A percentile compares a stretch with the other conserved stretches of the same genome.
Conservation (phyloP, 2,888 invertebrate species). For the Cyclophora punctaria region DNA sequence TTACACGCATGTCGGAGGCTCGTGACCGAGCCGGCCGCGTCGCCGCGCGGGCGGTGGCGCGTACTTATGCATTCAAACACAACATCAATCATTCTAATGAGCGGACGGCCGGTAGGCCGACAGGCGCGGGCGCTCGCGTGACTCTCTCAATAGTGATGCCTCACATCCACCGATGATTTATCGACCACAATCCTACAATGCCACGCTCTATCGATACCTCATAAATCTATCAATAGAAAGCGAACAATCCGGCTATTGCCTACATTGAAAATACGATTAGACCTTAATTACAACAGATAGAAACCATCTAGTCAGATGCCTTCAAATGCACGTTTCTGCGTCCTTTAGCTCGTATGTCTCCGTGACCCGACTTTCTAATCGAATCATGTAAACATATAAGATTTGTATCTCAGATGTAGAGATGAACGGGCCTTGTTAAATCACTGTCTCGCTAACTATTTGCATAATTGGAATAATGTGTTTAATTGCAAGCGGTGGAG, state of each 20-base stretch:
- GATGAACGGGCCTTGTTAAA: constrained; percentile 20
- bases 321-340: constrained; percentile 16
- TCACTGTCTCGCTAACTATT: constrained; percentile 17
- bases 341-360: constrained; percentile 20
- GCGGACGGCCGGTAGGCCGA: constrained; percentile 44
- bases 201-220: constrained; percentile 22
- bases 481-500: constrained; percentile 13
- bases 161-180: constrained; percentile 22
- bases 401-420: constrained; percentile 21
- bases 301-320: constrained; percentile 13
- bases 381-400: constrained; percentile 23
- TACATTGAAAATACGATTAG: constrained; percentile 19
- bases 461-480: constrained; percentile 20
- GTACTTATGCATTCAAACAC: constrained; percentile 65
- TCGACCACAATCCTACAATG: constrained; percentile 23
- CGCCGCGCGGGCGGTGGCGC: constrained; percentile 36
- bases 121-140: constrained; percentile 40
- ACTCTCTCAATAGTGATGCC: constrained; percentile 38
- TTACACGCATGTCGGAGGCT: constrained; percentile 39
- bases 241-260: constrained; percentile 8
- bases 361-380: constrained; percentile 23
- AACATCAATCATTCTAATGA: constrained; percentile 73
- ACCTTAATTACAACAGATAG: constrained; percentile 18
- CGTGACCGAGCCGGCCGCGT: constrained; percentile 47
- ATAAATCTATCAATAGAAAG: constrained; percentile 23